These are phyloP conservation scores for Oedothorax gibbosus DNA, from an alignment of 1,140 invertebrate genomes.

Conservation along the genomic window DNA sequence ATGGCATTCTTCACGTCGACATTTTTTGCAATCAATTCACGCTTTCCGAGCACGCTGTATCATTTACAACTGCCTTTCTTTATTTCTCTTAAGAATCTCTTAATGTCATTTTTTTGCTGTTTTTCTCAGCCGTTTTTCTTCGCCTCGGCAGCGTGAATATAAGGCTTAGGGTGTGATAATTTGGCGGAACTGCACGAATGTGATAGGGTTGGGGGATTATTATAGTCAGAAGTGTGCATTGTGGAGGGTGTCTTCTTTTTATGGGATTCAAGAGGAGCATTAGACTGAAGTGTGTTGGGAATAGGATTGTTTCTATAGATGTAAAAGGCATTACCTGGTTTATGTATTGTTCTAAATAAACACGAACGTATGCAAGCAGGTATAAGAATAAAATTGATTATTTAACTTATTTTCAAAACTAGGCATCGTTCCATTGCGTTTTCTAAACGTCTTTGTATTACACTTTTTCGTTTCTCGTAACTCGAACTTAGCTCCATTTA, in stretches of 20 bases:
- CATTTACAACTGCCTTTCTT: slow-evolving; percentile 15
- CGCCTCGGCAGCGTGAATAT: neutral
- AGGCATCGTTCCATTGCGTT: too few species aligned
- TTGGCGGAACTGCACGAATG: neutral
- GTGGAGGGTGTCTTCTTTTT: neutral
- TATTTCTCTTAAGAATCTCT: neutral
- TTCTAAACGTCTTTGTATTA: too few species aligned
- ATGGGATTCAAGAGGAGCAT: too few species aligned
- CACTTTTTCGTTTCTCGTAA: too few species aligned
- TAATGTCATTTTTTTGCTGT: neutral
- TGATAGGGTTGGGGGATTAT: slow-evolving; percentile 27
- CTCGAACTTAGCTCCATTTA: too few species aligned
- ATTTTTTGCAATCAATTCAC: slow-evolving; percentile 14
- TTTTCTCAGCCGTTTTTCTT: neutral
- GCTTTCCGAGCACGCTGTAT: slow-evolving; percentile 5
- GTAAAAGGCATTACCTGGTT: too few species aligned
- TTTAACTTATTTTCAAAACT: too few species aligned
- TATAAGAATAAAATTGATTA: too few species aligned
- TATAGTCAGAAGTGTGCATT: neutral
- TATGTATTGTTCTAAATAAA: too few species aligned
- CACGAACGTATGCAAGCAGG: too few species aligned
- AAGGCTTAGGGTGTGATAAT: neutral
- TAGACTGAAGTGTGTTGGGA: too few species aligned
- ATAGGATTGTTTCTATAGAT: too few species aligned
- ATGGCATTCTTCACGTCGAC: slow-evolving; percentile 4